phyloP scores from a whole-genome alignment of 2,888 invertebrate genomes.

The Oligia latruncula region DNA sequence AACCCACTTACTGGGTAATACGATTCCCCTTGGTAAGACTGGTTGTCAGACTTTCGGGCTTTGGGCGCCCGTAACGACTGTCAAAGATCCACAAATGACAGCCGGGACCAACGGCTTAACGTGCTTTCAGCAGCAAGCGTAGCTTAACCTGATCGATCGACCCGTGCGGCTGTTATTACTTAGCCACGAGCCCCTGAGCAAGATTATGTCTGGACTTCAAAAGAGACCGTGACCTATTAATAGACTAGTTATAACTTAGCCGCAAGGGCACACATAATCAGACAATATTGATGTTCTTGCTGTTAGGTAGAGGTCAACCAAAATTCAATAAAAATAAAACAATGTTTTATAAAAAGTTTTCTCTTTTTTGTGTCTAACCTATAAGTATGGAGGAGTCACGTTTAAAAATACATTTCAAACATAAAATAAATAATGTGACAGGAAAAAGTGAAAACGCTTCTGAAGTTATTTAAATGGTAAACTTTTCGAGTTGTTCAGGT shows the following conservation, averaged over 20 bases:
- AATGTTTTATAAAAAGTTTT: not conserved
- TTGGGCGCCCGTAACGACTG: too few relatives aligned
- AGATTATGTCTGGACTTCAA: too few relatives aligned
- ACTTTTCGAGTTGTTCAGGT: too few relatives aligned
- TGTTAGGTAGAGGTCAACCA: not conserved
- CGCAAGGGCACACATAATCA: not conserved
- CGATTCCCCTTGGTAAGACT: not conserved
- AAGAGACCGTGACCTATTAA: too few relatives aligned
- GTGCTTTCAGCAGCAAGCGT: not conserved
- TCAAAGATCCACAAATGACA: too few relatives aligned
- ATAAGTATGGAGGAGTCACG: too few relatives aligned
- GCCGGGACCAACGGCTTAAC: not conserved
- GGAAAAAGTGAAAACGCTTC: not conserved
- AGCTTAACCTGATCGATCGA: not conserved
- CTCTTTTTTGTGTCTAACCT: not conserved
- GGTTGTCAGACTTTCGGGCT: too few relatives aligned
- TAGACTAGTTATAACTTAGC: too few relatives aligned
- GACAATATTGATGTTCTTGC: not conserved
- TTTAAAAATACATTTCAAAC: not conserved
- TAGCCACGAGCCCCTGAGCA: too few relatives aligned
- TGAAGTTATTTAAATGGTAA: not conserved
- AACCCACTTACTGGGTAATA: not conserved
- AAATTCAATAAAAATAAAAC: not conserved
- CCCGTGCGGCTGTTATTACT: too few relatives aligned
- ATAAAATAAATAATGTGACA: not conserved